A percentile compares a stretch with the other conserved stretches of the same genome.
phyloP scores from a whole-genome alignment of 2,888 invertebrate species.

The Entomobrya multifasciata region DNA sequence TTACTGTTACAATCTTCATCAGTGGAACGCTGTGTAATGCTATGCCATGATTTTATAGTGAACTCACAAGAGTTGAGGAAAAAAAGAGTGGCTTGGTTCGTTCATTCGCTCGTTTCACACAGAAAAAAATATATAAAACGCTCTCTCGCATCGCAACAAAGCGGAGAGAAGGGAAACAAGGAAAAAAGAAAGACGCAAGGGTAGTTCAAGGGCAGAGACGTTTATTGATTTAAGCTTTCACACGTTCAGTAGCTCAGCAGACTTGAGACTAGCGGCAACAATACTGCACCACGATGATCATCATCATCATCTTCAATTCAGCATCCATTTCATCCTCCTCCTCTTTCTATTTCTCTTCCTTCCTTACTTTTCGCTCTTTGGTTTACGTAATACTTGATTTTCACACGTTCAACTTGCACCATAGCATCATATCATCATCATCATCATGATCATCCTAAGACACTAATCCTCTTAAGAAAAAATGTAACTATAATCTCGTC shows the following conservation, averaged over 20 bases:
- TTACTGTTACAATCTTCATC: not conserved
- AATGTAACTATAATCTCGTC: not conserved
- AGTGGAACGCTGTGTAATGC: too few relatives aligned
- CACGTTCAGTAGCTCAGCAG: not conserved
- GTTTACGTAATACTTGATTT: not conserved
- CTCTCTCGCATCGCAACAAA: conserved; percentile 39
- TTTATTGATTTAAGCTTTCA: conserved; percentile 71
- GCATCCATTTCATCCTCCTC: conserved; percentile 8
- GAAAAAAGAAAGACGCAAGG: conserved; percentile 71
- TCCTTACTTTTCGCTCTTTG: too few relatives aligned
- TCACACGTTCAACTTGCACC: not conserved
- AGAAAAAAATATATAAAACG: conserved; percentile 44
- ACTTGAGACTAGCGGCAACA: not conserved
- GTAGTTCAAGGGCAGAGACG: conserved; percentile 78
- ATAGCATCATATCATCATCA: too few relatives aligned
- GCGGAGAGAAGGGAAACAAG: conserved; percentile 52
- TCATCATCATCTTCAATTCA: conserved; percentile 1
- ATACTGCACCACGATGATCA: conserved; percentile 8
- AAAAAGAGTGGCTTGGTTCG: too few relatives aligned
- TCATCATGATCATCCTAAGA: not conserved
- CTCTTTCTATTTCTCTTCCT: conserved; percentile 14
- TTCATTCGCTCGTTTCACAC: conserved; percentile 19
- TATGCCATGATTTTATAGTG: too few relatives aligned
- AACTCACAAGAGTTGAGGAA: conserved; percentile 30
- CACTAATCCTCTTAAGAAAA: conserved; percentile 3